Conservation (phyloP, 2,113 vertebrate genomes). For the Grallaria varia region DNA sequence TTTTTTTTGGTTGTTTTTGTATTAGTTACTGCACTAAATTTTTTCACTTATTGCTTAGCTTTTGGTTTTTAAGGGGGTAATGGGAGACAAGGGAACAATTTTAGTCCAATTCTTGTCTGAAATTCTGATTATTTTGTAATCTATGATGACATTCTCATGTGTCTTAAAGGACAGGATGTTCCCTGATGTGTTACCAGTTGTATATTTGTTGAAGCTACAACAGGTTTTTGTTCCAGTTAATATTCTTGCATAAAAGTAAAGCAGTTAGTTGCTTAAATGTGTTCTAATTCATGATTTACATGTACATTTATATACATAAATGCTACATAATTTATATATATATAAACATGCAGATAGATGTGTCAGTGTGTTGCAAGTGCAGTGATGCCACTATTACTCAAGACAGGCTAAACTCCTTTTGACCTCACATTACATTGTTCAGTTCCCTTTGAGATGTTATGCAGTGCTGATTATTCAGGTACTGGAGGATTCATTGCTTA, state of each 20-base stretch:
- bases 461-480: neutral
- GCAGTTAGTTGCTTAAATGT: neutral
- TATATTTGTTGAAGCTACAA: neutral
- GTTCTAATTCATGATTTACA: neutral
- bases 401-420: neutral
- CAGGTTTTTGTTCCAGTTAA: neutral
- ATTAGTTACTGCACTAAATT: neutral
- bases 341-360: neutral
- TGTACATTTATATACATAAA: neutral
- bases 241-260: neutral
- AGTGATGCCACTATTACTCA: neutral
- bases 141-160: neutral
- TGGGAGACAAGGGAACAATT: neutral
- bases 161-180: neutral
- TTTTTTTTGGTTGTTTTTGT: neutral
- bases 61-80: neutral
- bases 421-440: neutral
- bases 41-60: neutral
- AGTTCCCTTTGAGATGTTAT: neutral
- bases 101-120: neutral
- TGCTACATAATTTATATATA: neutral
- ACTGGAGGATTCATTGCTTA: accelerated
- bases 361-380: neutral
- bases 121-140: neutral
- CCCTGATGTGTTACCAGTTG: neutral